A percentile compares a stretch with the other conserved stretches of the same genome.
Conservation (phyloP, 2,797 vertebrate species). For the Novumbra hubbsi region DNA sequence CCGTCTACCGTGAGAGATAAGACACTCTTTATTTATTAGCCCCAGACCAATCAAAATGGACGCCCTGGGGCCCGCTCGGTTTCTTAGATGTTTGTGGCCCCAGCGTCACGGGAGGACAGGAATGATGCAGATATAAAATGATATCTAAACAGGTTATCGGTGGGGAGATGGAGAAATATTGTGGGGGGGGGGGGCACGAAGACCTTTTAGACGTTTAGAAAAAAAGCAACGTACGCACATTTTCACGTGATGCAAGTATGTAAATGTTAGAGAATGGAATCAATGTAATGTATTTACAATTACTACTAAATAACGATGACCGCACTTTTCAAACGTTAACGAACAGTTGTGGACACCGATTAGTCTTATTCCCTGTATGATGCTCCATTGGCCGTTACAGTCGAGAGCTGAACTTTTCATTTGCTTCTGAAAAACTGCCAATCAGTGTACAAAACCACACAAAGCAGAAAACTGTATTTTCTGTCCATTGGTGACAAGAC, state of each 20-base stretch:
- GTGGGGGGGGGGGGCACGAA: background rate
- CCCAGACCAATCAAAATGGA: constrained; percentile 64
- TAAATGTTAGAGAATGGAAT: no score
- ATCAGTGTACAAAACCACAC: no score
- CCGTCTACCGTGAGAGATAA: constrained; percentile 77
- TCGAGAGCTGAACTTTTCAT: no score
- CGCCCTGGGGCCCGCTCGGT: constrained; percentile 13
- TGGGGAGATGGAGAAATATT: background rate
- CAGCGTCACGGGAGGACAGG: no score
- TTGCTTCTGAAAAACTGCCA: no score
- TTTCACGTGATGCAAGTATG: background rate
- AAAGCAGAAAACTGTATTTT: background rate
- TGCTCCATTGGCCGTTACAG: no score
- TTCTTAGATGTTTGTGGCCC: constrained; percentile 11
- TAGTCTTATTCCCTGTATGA: no score
- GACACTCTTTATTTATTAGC: constrained; percentile 73
- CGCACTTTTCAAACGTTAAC: no score
- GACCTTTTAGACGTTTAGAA: background rate
- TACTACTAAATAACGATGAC: no score
- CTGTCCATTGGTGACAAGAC: background rate
- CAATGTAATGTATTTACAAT: no score
- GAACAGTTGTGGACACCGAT: no score
- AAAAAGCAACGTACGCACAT: background rate
- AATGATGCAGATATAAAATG: constrained; percentile 14
- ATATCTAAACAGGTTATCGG: constrained; percentile 14